Percentiles rank a stretch among this genome's conserved stretches.
phyloP scores from a whole-genome alignment of 2,113 vertebrate species.

The Sus scrofa region T2T-Sscrofa CM000814.6:116913001-116913500 shows the following conservation, averaged over 20 bases:
- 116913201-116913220: fast-evolving
- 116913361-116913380: background rate
- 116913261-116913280: background rate
- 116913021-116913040: background rate
- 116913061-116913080: background rate
- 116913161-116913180: background rate
- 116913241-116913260: background rate
- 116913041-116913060: background rate
- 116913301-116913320: background rate
- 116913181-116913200: background rate
- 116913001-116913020: fast-evolving
- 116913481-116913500: background rate
- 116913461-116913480: background rate
- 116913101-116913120: no score
- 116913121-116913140: background rate
- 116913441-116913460: background rate
- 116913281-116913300: background rate
- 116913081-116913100: background rate
- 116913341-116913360: background rate
- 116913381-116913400: background rate
- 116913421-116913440: background rate
- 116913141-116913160: background rate
- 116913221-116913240: background rate
- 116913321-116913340: background rate
- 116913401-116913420: background rate